Conservation (phyloP, 2,797 vertebrate genomes). For the Cirrhinus mrigala region DNA sequence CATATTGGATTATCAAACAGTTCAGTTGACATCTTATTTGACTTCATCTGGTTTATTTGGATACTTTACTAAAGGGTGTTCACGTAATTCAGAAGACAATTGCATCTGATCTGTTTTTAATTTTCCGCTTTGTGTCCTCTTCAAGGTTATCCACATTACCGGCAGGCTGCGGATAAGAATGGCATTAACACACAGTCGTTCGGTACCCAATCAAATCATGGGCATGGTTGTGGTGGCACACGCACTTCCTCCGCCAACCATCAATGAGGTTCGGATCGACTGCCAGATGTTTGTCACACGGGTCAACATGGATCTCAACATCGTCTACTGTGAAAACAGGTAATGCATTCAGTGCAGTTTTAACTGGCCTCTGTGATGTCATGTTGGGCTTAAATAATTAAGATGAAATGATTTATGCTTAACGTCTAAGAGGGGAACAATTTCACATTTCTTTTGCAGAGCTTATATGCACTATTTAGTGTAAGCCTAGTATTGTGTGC, state of each 20-base stretch:
- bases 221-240: slow-evolving; percentile 98
- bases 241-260: slow-evolving; percentile 95
- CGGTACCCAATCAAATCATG: slow-evolving; percentile 95
- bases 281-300: slow-evolving; percentile 99
- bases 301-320: slow-evolving; percentile 99
- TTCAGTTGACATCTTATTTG: neutral
- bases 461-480: neutral
- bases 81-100: neutral
- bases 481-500: neutral
- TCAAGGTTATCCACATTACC: slow-evolving; percentile 96
- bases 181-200: slow-evolving; percentile 90
- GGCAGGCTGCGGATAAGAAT: slow-evolving; percentile 94
- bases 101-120: slow-evolving; percentile 6
- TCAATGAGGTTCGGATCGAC: slow-evolving; percentile 99
- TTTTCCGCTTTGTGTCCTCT: slow-evolving; percentile 40
- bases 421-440: neutral
- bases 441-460: neutral
- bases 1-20: neutral
- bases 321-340: slow-evolving; percentile 99
- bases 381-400: neutral
- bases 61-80: neutral
- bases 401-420: neutral
- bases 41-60: slow-evolving; percentile 24
- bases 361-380: neutral
- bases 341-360: slow-evolving; percentile 63